Evolutionary conservation across 2,113 vertebrate species (phyloP), one percentile per base, ranked within the genome.

Genomic region (Crypturellus undulatus): DNA sequence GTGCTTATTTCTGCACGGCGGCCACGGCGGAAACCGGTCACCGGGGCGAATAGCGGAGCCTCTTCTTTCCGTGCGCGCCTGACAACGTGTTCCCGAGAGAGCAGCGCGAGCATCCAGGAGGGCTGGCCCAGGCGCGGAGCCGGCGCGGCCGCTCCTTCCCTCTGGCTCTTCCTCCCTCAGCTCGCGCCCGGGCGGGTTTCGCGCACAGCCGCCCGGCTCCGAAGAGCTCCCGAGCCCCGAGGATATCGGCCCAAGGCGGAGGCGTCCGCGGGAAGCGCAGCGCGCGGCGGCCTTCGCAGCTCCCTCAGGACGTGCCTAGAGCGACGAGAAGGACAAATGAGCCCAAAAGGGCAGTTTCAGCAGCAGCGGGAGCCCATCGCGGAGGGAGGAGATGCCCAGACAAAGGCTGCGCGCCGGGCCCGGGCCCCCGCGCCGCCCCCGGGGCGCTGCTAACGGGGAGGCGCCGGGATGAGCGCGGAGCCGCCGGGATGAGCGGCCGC

Each of bases 261-360:
- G 95, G 86, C 93, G 91, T 96, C 96, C 93, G 90, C 89, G 82
- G 89, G 95, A 91, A 92, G 95, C 26, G 80, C 49, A 49, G 49
- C 49, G 49, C 49, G 49, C 75, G 19, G 89, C 88, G 81, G 93
- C 56, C 84, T 63, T 72, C 26, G 73, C 87, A 36, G 95, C 78
- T 82, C 0, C 90, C 86, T 96, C 97, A 96, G 94, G 97, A 95
- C 97, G 96, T 97, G 96, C 97, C 97, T 71, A 80, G 94, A 90
- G 83, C 90, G 89, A 84, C 92, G 28, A 63, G 51, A 72, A 67
- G 85, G 67, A 28, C 40, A 45, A 88, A 62, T 16, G 59, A 90
- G 59, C 87, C 95, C 7, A 10, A 79, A 62, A 64, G 3, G 95
- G 22, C 76, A 79, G 90, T 95, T 79, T 95, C 90, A 43, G 79